Evolutionary conservation across 2,888 invertebrate genomes (phyloP).

Genomic region (Gortyna flavago): DNA sequence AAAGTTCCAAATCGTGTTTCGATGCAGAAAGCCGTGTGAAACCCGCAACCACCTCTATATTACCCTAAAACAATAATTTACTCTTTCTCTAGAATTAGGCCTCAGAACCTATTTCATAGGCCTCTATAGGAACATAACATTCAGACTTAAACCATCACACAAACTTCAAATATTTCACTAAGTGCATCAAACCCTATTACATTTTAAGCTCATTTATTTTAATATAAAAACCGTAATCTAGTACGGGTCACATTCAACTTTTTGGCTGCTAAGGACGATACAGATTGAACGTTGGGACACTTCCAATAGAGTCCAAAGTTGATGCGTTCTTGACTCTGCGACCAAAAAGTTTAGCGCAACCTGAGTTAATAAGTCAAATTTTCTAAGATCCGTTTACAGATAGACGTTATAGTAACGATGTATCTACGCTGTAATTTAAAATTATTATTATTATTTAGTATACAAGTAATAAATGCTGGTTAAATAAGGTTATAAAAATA

Average conservation of each 20-base stretch:
- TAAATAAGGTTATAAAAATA: slow-evolving; percentile 55
- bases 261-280: not conserved
- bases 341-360: slow-evolving; percentile 26
- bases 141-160: slow-evolving; percentile 60
- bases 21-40: slow-evolving; percentile 48
- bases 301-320: not conserved
- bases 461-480: slow-evolving; percentile 60
- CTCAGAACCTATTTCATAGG: slow-evolving; percentile 60
- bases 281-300: not conserved
- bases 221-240: slow-evolving; percentile 56
- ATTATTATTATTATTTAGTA: slow-evolving; percentile 33
- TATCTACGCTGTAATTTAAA: slow-evolving; percentile 38
- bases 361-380: slow-evolving; percentile 30
- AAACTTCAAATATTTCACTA: slow-evolving; percentile 61
- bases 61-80: slow-evolving; percentile 61
- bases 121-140: slow-evolving; percentile 68
- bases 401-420: slow-evolving; percentile 30
- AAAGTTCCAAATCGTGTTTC: slow-evolving; percentile 26
- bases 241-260: slow-evolving; percentile 9
- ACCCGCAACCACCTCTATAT: slow-evolving; percentile 30
- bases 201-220: slow-evolving; percentile 65
- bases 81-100: slow-evolving; percentile 55
- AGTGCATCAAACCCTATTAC: slow-evolving; percentile 59
- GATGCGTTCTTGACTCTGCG: not conserved
- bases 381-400: slow-evolving; percentile 48